phyloP scores from a whole-genome alignment of 2,888 invertebrate species.

The Caenorhabditis sp. region DNA sequence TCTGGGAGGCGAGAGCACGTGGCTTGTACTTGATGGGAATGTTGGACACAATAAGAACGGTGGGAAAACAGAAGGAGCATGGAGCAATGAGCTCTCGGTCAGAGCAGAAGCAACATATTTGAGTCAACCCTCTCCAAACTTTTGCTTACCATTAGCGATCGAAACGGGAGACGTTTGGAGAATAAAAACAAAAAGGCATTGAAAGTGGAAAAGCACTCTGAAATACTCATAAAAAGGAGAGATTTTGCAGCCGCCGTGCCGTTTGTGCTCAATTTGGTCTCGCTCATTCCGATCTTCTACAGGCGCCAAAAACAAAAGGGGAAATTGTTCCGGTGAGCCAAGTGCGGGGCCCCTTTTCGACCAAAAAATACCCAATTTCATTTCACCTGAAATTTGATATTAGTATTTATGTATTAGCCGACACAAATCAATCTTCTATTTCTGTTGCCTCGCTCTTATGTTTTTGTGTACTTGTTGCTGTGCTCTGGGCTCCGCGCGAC shows the following conservation, averaged over 20 bases:
- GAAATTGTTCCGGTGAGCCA: constrained; percentile 24
- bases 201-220: constrained; percentile 17
- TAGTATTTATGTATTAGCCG: constrained; percentile 43
- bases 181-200: constrained; percentile 9
- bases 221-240: constrained; percentile 36
- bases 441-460: constrained; percentile 19
- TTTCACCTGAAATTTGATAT: constrained; percentile 53
- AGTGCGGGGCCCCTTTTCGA: neutral
- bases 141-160: neutral
- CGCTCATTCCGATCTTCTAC: constrained; percentile 56
- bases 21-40: too few relatives aligned
- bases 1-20: neutral
- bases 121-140: too few relatives aligned
- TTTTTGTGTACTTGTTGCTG: constrained; percentile 42
- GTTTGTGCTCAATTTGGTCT: constrained; percentile 63
- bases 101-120: too few relatives aligned
- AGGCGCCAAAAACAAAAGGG: constrained; percentile 37
- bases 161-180: too few relatives aligned
- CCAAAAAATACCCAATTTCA: constrained; percentile 40
- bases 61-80: too few relatives aligned
- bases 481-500: constrained; percentile 3
- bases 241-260: constrained; percentile 65
- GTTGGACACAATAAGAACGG: too few relatives aligned
- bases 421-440: constrained; percentile 51
- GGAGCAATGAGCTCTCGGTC: too few relatives aligned